phyloP scores from a whole-genome alignment of 2,888 invertebrate genomes.

The Epistrophe grossulariae region DNA sequence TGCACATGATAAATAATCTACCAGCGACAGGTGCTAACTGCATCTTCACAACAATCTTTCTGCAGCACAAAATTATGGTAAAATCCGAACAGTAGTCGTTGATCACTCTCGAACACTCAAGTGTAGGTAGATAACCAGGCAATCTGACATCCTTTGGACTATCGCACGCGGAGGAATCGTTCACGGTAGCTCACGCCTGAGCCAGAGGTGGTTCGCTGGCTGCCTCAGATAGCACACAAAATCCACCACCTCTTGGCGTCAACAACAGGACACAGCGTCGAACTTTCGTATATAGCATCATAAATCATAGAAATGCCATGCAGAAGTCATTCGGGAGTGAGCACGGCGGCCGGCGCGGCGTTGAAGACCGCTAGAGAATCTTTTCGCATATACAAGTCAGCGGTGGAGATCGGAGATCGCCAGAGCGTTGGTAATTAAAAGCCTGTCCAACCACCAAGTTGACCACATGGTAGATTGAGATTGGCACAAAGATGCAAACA shows the following conservation, averaged over 20 bases:
- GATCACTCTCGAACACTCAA: slow-evolving; percentile 72
- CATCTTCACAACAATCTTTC: slow-evolving; percentile 61
- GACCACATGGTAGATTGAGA: slow-evolving; percentile 57
- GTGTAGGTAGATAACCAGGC: slow-evolving; percentile 71
- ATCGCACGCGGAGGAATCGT: slow-evolving; percentile 40
- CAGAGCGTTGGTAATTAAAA: slow-evolving; percentile 69
- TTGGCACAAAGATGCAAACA: slow-evolving; percentile 54
- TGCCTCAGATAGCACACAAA: slow-evolving; percentile 9
- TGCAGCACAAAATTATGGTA: slow-evolving; percentile 58
- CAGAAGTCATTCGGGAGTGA: slow-evolving; percentile 64
- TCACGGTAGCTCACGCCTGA: slow-evolving; percentile 68
- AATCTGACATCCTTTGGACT: slow-evolving; percentile 62
- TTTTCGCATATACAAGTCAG: slow-evolving; percentile 3
- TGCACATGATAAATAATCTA: slow-evolving; percentile 75
- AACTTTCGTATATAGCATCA: slow-evolving; percentile 63
- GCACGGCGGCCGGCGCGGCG: slow-evolving; percentile 32
- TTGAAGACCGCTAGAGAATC: slow-evolving; percentile 29
- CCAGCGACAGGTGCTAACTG: slow-evolving; percentile 74
- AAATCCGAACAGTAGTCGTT: slow-evolving; percentile 73
- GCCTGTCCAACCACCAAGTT: slow-evolving; percentile 56
- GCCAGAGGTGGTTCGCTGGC: neutral
- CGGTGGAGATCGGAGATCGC: slow-evolving; percentile 29
- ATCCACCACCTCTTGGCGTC: slow-evolving; percentile 41
- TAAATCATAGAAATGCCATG: slow-evolving; percentile 75
- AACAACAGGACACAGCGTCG: slow-evolving; percentile 48